Evolutionary conservation across 92 coral and sea anemone genomes (phyloP).

Genomic region (Paragorgia papillata): DNA sequence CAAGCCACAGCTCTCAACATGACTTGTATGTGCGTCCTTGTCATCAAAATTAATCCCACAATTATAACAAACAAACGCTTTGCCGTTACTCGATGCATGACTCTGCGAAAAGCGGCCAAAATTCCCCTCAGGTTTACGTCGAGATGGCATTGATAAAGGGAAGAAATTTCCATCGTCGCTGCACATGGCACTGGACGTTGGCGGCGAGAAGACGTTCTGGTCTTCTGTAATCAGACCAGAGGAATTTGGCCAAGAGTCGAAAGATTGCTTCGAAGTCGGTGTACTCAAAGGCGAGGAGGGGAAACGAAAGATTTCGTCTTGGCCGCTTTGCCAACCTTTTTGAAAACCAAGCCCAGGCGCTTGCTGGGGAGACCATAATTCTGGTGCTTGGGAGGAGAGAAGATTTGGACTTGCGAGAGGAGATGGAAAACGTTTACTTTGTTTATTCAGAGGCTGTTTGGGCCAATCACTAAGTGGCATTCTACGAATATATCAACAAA

Average conservation of each 20-base stretch:
- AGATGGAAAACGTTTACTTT: constrained; percentile 75
- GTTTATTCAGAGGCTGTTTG: constrained; percentile 15
- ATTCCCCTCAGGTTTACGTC: not conserved
- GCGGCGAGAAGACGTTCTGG: not conserved
- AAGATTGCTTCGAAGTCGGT: constrained; percentile 55
- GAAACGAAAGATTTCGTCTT: constrained; percentile 40
- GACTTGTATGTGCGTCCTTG: constrained; percentile 24
- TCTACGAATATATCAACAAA: constrained; percentile 2
- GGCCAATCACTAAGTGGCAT: constrained; percentile 22
- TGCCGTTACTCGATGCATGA: constrained; percentile 16
- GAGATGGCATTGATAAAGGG: constrained; percentile 10
- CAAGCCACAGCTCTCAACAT: constrained; percentile 27
- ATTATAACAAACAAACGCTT: constrained; percentile 26
- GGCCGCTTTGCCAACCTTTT: constrained; percentile 32
- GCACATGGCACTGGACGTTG: not conserved
- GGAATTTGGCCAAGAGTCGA: constrained; percentile 77
- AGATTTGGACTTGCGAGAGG: constrained; percentile 76
- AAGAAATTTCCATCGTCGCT: constrained; percentile 21
- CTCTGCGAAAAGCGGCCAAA: constrained; percentile 21
- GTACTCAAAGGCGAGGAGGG: constrained; percentile 37
- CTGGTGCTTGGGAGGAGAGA: constrained; percentile 73
- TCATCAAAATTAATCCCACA: constrained; percentile 32
- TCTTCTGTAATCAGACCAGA: not conserved
- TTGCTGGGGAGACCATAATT: constrained; percentile 83
- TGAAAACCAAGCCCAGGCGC: constrained; percentile 34